Conservation (phyloP, 2,797 vertebrate species). For the Lagocephalus sceleratus region DNA sequence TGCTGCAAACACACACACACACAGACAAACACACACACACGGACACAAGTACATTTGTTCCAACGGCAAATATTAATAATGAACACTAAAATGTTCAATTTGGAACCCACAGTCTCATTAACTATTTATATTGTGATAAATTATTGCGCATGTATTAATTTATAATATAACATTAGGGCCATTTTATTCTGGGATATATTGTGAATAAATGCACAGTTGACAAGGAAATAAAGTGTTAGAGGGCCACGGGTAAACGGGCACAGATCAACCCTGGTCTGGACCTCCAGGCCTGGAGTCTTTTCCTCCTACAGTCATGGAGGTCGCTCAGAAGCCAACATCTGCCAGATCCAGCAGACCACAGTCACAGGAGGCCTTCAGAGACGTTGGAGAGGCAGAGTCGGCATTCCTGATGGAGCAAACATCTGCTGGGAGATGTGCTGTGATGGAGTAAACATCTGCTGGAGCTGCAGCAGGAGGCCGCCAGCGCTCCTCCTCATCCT, state of each 20-base stretch:
- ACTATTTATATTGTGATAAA: background rate
- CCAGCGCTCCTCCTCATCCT: conserved; percentile 2
- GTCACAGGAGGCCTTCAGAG: conserved; percentile 23
- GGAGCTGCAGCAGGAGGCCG: conserved; percentile 31
- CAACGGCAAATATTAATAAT: background rate
- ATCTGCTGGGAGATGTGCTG: conserved; percentile 31
- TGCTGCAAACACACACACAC: background rate
- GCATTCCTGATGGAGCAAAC: conserved; percentile 48
- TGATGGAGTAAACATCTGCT: conserved; percentile 27
- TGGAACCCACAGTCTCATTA: background rate
- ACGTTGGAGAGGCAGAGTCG: conserved; percentile 19
- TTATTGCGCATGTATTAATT: background rate
- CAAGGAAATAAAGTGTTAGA: background rate
- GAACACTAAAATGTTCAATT: background rate
- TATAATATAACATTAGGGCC: background rate
- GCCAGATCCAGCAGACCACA: conserved; percentile 10
- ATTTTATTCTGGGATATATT: background rate
- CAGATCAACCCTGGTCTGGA: too few relatives aligned
- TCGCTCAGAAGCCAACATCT: conserved; percentile 1
- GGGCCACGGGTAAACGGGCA: background rate
- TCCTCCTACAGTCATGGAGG: too few relatives aligned
- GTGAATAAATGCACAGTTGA: background rate
- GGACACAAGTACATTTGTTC: too few relatives aligned
- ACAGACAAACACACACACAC: background rate
- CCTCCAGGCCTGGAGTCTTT: too few relatives aligned